Evolutionary conservation across 1,140 invertebrate species (phyloP), one percentile per base, ranked within the genome.

Genomic region (Drosophila sp.): DNA sequence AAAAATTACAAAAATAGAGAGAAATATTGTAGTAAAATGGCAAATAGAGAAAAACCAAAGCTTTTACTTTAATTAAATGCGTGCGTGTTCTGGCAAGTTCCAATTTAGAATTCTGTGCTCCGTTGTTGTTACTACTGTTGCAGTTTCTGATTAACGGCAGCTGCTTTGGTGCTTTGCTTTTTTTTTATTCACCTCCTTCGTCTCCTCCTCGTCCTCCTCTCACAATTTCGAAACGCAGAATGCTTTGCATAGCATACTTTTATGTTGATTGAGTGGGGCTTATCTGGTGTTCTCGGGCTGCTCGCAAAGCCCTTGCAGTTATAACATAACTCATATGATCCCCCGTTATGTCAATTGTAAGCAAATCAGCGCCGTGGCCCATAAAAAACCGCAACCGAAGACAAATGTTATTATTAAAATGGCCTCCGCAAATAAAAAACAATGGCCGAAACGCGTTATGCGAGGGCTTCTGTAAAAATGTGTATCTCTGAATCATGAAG

Each of bases 21-120:
- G 56, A 61, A 48, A 56, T 59, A 64, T 76, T 62, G 38, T 45
- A 45, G 29, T 38, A 27, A 27, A 38, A 50, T 14, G 27, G 21
- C 38, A 67, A 76, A 72, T 27, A 62, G 62, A 51, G 66, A 61
- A 72, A 80, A 87, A 69, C 58, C 83, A 71, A 87, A 71, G 82
- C 82, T 87, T 87, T 87, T 87, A 87, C 83, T 87, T 89, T 87
- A 87, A 87, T 87, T 87, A 87, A 87, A 87, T 87, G 82, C 78
- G 82, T 87, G 82, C 82, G 82, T 87, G 82, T 67, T 51, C 45
- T 48, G 66, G 71, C 61, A 81, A 87, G 70, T 81, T 45, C 65
- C 78, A 87, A 82, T 86, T 86, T 78, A 78, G 78, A 78, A 69
- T 82, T 73, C 61, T 73, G 72, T 82, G 65, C 69, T 45, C 43